Base-by-base conservation (phyloP, 2,113 vertebrate genomes). In the Vidua macroura region DNA sequence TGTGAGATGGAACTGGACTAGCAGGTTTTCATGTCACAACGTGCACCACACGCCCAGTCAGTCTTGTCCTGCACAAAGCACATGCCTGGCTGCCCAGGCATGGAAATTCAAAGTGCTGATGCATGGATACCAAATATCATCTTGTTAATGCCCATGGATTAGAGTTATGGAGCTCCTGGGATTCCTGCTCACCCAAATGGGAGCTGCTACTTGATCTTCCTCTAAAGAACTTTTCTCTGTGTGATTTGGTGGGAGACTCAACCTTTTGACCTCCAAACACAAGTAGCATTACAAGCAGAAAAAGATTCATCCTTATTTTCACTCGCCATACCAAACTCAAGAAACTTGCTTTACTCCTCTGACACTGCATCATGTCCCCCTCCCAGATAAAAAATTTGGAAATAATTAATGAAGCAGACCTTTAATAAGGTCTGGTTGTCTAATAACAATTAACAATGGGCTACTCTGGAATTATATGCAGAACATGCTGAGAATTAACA, bases 21-120 rank as follows among this genome's bases (percentile, higher is more conserved):
- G 9, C 35, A 44, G 52, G 25, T 68, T 87, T 91, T 68, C 55
- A 33, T 31, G 46, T 15, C 33, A 48, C 22, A 31, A 9, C 46
- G 23, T 23, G 31, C 31, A 75, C 23, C 68, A 44, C 11, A 7
- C 10, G 23, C 13, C 9, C 0, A 0, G 15, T 44, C 35, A 83
- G 31, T 52, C 43, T 25, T 30, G 44, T 46, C 35, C 53, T 68
- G 70, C 46, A 60, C 41, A 78, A 72, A 91, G 59, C 48, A 56
- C n/a, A 2, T 3, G 18, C 10, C 52, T 0, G 0, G 14, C 59
- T 56, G 51, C 16, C 7, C 15, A 17, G 69, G n/a, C 37, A 62
- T n/a, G 46, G 49, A 91, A 92, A 80, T 35, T 62, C 22, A 5
- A 53, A 73, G 25, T 60, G 53, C 19, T 82, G 70, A 43, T 13